A percentile compares a stretch with the other conserved stretches of the same genome.
These are phyloP conservation scores for Sipha flava DNA, from an alignment of 1,140 invertebrate genomes.

Conservation along the genomic window DNA sequence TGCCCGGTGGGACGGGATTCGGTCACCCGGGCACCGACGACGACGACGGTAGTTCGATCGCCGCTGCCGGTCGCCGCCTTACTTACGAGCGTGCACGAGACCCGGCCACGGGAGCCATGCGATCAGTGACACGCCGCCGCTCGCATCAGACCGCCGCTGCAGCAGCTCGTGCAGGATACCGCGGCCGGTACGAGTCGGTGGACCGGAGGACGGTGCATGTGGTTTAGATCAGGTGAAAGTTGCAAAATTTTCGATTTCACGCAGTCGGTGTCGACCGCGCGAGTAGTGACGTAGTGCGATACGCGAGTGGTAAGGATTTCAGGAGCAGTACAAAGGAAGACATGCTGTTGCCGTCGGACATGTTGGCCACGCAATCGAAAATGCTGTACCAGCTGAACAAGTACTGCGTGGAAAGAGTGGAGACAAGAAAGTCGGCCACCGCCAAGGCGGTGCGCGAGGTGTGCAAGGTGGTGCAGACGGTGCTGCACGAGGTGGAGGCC, in stretches of 20 bases:
- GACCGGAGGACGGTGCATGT: no score
- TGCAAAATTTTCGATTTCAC: no score
- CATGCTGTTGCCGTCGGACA: slow-evolving; percentile 75
- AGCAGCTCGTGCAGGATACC: no score
- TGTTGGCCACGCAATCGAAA: slow-evolving; percentile 75
- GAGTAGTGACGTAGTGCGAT: no score
- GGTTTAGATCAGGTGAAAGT: no score
- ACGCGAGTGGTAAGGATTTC: no score
- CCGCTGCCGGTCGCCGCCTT: background rate
- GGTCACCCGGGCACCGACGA: background rate
- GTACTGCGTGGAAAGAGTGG: slow-evolving; percentile 84
- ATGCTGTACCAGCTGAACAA: slow-evolving; percentile 92
- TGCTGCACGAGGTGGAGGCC: slow-evolving; percentile 91
- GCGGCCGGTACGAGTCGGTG: no score
- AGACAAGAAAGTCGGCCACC: slow-evolving; percentile 69
- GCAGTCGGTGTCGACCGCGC: no score
- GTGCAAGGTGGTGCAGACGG: slow-evolving; percentile 89
- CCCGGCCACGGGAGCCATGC: background rate
- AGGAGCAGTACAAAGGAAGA: no score
- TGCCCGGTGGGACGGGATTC: background rate
- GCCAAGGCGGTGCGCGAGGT: slow-evolving; percentile 83
- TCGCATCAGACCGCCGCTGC: background rate
- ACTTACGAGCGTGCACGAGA: background rate
- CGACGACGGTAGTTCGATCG: background rate
- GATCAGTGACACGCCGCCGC: background rate